A percentile compares a stretch with the other conserved stretches of the same genome.
phyloP scores from a whole-genome alignment of 2,113 vertebrate genomes.

The Ceyx margarethae region DNA sequence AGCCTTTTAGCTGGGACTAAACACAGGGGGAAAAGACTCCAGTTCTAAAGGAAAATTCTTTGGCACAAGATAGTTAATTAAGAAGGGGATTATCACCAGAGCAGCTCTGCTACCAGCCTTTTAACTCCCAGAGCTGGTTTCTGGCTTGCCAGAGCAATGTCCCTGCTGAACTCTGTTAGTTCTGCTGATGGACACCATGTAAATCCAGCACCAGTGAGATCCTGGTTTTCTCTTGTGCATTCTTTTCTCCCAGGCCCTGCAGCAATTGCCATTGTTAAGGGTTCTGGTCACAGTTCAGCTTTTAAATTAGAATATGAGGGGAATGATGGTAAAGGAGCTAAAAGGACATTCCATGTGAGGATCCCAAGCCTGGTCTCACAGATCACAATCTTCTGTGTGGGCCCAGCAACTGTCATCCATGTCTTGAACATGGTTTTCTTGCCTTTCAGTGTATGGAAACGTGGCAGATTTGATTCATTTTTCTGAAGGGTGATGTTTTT shows the following conservation, averaged over 20 bases:
- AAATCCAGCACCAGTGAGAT: neutral
- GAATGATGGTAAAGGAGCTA: neutral
- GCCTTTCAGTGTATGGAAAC: neutral
- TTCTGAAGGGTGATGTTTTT: neutral
- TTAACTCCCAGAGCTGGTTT: neutral
- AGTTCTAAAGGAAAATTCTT: neutral
- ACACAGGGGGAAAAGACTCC: neutral
- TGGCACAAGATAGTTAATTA: accelerated
- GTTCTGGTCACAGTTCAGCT: neutral
- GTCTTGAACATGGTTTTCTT: neutral
- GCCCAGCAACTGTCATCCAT: neutral
- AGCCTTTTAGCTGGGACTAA: neutral
- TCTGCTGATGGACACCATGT: neutral
- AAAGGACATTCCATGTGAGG: neutral
- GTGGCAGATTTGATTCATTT: neutral
- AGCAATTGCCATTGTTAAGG: neutral
- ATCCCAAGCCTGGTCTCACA: neutral
- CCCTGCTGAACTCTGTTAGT: neutral
- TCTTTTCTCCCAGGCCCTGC: neutral
- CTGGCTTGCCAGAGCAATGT: neutral
- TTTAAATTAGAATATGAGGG: neutral
- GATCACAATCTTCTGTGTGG: neutral
- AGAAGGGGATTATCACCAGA: neutral
- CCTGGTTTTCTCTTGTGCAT: neutral
- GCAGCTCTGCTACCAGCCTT: neutral